phyloP scores from a whole-genome alignment of 2,888 invertebrate species.

The Carcina quercana region DNA sequence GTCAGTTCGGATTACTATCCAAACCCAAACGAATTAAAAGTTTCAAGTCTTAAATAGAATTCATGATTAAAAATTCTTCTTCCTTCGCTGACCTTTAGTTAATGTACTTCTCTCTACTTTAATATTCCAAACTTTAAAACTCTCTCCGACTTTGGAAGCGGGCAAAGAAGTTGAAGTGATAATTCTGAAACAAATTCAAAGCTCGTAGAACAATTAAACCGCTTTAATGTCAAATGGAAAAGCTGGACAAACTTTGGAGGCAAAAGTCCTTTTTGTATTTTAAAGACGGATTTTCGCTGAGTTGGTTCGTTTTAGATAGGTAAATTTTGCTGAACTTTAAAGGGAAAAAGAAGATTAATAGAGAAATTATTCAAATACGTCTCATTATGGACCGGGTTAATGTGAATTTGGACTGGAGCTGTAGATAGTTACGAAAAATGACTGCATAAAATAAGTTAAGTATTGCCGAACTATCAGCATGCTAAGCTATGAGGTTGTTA shows the following conservation, averaged over 20 bases:
- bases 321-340: too few species aligned
- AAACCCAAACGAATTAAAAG: background rate
- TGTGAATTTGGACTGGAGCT: too few species aligned
- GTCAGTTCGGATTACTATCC: background rate
- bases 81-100: too few species aligned
- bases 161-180: slow-evolving; percentile 39
- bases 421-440: too few species aligned
- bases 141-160: slow-evolving; percentile 21
- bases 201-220: slow-evolving; percentile 55
- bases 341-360: too few species aligned
- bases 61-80: background rate
- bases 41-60: background rate
- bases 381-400: too few species aligned
- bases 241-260: slow-evolving; percentile 48
- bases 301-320: background rate
- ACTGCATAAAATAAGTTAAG: too few species aligned
- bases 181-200: slow-evolving; percentile 45
- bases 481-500: too few species aligned
- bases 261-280: slow-evolving; percentile 29
- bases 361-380: too few species aligned
- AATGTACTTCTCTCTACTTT: too few species aligned
- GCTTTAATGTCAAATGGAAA: slow-evolving; percentile 50
- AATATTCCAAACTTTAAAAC: slow-evolving; percentile 25
- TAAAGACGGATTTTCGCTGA: slow-evolving; percentile 11
- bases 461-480: too few species aligned